These are phyloP conservation scores for Acrossocheilus fasciatus DNA, from an alignment of 2,797 vertebrate species.

Conservation along the genomic window DNA sequence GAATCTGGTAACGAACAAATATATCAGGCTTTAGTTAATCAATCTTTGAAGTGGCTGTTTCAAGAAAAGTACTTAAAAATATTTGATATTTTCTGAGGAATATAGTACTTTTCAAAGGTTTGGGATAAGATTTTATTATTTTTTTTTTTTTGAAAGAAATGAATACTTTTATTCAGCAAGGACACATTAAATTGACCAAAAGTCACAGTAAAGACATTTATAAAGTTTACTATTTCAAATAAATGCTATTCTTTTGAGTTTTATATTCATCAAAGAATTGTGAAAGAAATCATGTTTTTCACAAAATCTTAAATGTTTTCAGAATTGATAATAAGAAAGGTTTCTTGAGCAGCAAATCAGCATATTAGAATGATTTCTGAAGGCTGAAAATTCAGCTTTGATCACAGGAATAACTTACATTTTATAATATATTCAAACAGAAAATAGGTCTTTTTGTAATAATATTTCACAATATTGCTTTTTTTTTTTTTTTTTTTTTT, in stretches of 20 bases:
- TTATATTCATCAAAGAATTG: background rate
- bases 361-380: background rate
- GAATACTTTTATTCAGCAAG: background rate
- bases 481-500: background rate
- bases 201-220: background rate
- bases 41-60: background rate
- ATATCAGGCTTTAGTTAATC: background rate
- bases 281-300: background rate
- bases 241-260: background rate
- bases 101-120: background rate
- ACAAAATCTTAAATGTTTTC: background rate
- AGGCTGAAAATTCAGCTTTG: background rate
- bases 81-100: background rate
- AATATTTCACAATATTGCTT: background rate
- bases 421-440: background rate
- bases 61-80: background rate
- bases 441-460: background rate
- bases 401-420: background rate
- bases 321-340: background rate
- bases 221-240: background rate
- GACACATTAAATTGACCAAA: background rate
- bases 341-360: background rate
- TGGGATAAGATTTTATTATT: background rate
- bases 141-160: background rate
- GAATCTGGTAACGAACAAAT: slow-evolving; percentile 60